These are phyloP conservation scores for Crypturellus undulatus DNA, from an alignment of 2,113 vertebrate genomes.

Conservation along the genomic window DNA sequence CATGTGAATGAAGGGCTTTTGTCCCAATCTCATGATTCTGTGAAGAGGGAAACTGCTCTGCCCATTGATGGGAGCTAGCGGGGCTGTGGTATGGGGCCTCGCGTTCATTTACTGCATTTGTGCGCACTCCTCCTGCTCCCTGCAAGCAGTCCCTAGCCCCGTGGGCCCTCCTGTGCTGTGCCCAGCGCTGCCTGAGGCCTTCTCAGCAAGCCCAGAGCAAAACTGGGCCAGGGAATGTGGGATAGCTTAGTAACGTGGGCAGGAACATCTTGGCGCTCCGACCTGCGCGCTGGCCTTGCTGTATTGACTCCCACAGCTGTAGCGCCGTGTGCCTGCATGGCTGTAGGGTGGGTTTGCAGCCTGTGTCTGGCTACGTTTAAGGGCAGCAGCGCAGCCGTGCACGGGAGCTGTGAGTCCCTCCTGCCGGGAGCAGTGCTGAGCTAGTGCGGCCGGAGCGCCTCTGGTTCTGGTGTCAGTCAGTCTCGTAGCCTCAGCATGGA, in stretches of 20 bases:
- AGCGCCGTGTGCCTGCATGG: not conserved
- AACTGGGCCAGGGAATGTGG: not conserved
- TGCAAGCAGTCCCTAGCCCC: not conserved
- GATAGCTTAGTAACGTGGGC: not conserved
- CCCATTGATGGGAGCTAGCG: not conserved
- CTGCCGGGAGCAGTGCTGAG: too few species aligned
- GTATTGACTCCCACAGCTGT: not conserved
- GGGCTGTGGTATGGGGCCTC: not conserved
- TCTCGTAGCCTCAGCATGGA: not conserved
- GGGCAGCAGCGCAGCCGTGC: accelerated
- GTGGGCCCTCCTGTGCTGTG: not conserved
- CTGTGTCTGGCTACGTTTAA: not conserved
- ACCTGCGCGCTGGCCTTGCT: not conserved
- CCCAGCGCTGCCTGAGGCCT: not conserved
- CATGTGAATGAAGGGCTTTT: not conserved
- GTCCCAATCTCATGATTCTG: not conserved
- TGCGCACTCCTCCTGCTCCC: not conserved
- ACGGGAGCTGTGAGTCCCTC: accelerated
- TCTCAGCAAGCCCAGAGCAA: not conserved
- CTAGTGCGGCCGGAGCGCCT: accelerated
- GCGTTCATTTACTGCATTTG: not conserved
- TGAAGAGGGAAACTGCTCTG: not conserved
- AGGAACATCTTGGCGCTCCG: not conserved
- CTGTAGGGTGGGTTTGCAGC: not conserved
- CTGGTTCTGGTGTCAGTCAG: not conserved